A percentile compares a stretch with the other conserved stretches of the same genome.
These are phyloP conservation scores for Cladopsammia gracilis DNA, from an alignment of 64 coral and sea anemone species.

Conservation along the genomic window DNA sequence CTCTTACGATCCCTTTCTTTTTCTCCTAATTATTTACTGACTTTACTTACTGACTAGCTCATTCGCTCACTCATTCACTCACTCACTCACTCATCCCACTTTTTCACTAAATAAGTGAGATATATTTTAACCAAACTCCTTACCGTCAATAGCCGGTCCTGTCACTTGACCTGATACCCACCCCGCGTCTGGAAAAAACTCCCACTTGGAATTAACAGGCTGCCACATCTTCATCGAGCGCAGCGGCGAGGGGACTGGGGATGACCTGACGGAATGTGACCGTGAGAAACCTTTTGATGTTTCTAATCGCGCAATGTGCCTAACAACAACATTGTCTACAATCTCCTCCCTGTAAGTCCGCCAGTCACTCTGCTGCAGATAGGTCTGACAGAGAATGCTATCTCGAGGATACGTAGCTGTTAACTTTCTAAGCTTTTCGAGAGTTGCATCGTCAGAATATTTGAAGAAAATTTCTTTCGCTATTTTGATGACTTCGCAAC, in stretches of 20 bases:
- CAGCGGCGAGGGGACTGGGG: slow-evolving; percentile 81
- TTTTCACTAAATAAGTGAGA: neutral
- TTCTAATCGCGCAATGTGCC: slow-evolving; percentile 58
- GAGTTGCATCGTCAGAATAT: slow-evolving; percentile 63
- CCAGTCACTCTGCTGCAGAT: slow-evolving; percentile 91
- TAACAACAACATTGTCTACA: slow-evolving; percentile 82
- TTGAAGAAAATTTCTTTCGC: slow-evolving; percentile 74
- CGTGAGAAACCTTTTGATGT: slow-evolving; percentile 69
- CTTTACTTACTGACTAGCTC: no score
- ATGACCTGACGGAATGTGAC: slow-evolving; percentile 48
- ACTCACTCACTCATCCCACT: neutral
- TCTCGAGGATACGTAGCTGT: slow-evolving; percentile 75
- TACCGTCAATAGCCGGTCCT: slow-evolving; percentile 64
- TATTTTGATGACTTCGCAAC: slow-evolving; percentile 89
- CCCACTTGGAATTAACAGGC: slow-evolving; percentile 67
- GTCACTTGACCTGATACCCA: slow-evolving; percentile 58
- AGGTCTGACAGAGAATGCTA: slow-evolving; percentile 64
- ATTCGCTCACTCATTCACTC: no score
- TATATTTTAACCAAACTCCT: neutral
- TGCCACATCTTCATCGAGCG: slow-evolving; percentile 80
- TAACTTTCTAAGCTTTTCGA: slow-evolving; percentile 47
- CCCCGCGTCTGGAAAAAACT: slow-evolving; percentile 71
- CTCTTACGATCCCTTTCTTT: no score
- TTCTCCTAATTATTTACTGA: no score
- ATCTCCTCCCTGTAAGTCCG: slow-evolving; percentile 86